Base-by-base conservation (phyloP, 2,888 invertebrate species). In the Ichneumon xanthorius region DNA sequence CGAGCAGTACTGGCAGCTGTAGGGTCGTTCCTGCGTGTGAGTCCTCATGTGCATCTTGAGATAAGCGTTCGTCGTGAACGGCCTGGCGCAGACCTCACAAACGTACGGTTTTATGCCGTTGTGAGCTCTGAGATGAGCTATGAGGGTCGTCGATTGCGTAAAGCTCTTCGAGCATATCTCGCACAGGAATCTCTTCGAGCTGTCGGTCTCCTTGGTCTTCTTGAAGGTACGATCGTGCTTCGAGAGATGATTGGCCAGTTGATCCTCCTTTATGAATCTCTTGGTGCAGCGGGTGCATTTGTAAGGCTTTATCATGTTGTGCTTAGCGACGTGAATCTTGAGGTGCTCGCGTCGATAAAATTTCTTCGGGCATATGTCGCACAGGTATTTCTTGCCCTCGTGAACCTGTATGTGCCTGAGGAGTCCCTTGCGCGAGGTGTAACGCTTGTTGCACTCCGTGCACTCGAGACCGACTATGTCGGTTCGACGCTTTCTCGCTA, bases 1-100 rank as follows among this genome's bases (percentile, higher is more conserved):
- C 14, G 92, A 91, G 79, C 94, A 94, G 63, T 92, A 93, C 81
- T 94, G 93, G 75, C 94, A 94, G n/a, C 92, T 93, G 80, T 94
- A 94, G 0, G 94, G 94, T 19, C 92, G 88, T 67, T 94, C 94
- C 58, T 94, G 93, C 0, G 94, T 94, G 67, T 94, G 94, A 3
- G 94, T 94, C 50, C 94, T 89, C 94, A 94, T 94, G 63, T 94
- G 94, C 94, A 94, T 94, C 55, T 94, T 94, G 4, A 94, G 83
- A 79, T 94, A 94, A 0, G 94, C 94, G 71, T 94, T 94, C 0
- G 93, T 94, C 0, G 94, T 94, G 68, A 94, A 94, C 0, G 94
- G 94, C 11, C 94, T 87, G 0, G 93, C 92, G 80, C 94, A 94
- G 0, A 94, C 94, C 63, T 93, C 92, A 88, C 94, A 94, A 0